A percentile compares a stretch with the other conserved stretches of the same genome.
Evolutionary conservation across 2,888 invertebrate species (phyloP).

Genomic region (Beris chalybata): DNA sequence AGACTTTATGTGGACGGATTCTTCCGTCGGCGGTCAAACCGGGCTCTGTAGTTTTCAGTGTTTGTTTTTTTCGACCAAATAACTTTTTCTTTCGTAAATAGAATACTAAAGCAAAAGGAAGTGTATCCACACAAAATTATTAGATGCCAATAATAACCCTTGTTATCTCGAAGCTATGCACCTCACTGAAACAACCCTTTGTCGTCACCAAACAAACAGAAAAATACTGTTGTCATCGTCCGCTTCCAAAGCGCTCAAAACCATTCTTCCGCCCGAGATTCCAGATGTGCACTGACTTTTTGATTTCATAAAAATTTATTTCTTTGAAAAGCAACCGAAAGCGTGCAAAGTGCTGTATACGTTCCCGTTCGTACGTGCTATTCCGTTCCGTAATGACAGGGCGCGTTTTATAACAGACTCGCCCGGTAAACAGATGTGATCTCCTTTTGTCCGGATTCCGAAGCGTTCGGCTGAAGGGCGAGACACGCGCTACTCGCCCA

Average conservation of each 20-base stretch:
- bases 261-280: constrained; percentile 2
- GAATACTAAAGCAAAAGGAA: too few species aligned
- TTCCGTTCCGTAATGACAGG: constrained; percentile 6
- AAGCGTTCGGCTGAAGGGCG: constrained; percentile 13
- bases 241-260: constrained; percentile 14
- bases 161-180: constrained; percentile 4
- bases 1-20: too few species aligned
- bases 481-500: constrained; percentile 30
- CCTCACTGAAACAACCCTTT: constrained; percentile 9
- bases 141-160: constrained; percentile 22
- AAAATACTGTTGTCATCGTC: constrained; percentile 29
- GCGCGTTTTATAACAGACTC: constrained; percentile 14
- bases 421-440: constrained; percentile 35
- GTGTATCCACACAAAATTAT: not conserved
- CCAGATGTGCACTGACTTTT: constrained; percentile 25
- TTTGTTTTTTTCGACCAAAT: too few species aligned
- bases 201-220: constrained; percentile 27
- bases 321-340: constrained; percentile 14
- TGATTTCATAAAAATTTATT: constrained; percentile 26
- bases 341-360: not conserved
- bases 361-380: not conserved
- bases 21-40: too few species aligned
- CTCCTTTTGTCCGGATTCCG: constrained; percentile 34
- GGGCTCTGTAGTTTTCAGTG: too few species aligned
- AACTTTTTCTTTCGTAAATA: too few species aligned